phyloP scores from a whole-genome alignment of 2,113 vertebrate species.

The Odontophorus gujanensis region DNA sequence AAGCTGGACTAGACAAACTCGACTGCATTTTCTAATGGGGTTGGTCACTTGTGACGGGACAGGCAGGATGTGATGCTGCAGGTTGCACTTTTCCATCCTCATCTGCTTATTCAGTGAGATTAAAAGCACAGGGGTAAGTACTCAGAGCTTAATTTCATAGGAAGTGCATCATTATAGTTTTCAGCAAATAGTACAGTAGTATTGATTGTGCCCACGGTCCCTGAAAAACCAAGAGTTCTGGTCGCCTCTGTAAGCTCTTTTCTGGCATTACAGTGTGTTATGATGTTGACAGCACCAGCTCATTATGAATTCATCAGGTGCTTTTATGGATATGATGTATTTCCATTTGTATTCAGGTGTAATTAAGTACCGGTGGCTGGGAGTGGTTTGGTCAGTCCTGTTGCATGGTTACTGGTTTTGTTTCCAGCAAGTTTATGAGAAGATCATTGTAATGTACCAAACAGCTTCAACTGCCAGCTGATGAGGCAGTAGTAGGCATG shows the following conservation, averaged over 20 bases:
- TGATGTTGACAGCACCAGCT: background rate
- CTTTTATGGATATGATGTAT: background rate
- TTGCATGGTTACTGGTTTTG: conserved; percentile 9
- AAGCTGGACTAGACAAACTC: background rate
- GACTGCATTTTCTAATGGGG: rapidly evolving
- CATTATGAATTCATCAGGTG: conserved; percentile 3
- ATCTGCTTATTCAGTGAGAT: background rate
- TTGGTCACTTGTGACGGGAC: background rate
- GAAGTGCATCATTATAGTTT: background rate
- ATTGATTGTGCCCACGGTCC: background rate
- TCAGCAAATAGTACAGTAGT: background rate
- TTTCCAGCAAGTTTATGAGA: conserved; percentile 39
- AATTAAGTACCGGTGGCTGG: conserved; percentile 22
- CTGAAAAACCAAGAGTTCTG: background rate
- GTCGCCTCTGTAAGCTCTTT: background rate
- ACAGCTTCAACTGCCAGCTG: conserved; percentile 22
- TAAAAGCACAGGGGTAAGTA: background rate
- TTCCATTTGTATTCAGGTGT: conserved; percentile 17
- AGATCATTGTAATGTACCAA: background rate
- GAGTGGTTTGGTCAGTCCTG: conserved; percentile 20
- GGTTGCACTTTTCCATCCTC: background rate
- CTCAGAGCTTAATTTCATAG: background rate
- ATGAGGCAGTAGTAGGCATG: background rate
- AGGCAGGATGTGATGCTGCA: rapidly evolving
- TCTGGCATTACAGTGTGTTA: background rate